Base-by-base conservation (phyloP, 2,113 vertebrate species). In the Gopherus flavomarginatus region DNA sequence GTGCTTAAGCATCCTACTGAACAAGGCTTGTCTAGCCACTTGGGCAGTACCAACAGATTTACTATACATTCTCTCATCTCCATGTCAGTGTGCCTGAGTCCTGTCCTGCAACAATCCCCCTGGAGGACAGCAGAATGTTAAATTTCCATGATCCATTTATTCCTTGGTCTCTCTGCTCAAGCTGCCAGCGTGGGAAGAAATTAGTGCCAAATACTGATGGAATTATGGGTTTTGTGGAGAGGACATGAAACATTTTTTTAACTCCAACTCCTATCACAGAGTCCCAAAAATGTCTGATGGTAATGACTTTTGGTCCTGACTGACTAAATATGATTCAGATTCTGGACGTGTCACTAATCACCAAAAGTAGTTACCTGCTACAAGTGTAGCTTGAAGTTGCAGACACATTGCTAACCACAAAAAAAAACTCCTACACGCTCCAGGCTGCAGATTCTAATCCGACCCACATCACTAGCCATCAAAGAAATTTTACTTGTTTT, bases 401-500 rank as follows among this genome's bases (percentile, higher is more conserved):
- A 8, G 22, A 3, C 17, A 2, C 5, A 65, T 59, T 44, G 80
- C n/a, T 72, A 54, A n/a, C 42, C 35, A 54, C 59, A 14, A 19
- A 12, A 24, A 3, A 0, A 49, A 44, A 6, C 11, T 0, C 0
- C 12, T 0, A 3, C 11, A 11, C 6, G 17, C 62, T 57, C 26
- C 17, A 16, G 5, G 42, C 35, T 11, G 7, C 21, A 49, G 79
- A 47, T 11, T 62, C 3, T 22, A 35, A 16, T 6, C 1, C 24
- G 29, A 6, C 49, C 9, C 12, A 21, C 0, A 10, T 1, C 38
- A 6, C 38, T 8, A 16, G 29, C 50, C 17, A 1, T 0, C 0
- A 0, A 21, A 72, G 19, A n/a, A 5, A 2, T 0, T 0, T 5
- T 13, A 1, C 7, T 4, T 2, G 4, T 13, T 3, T 29, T 0